Evolutionary conservation across 2,888 invertebrate genomes (phyloP), one percentile per base, ranked within the genome.

Genomic region (Pyrgus malvae): DNA sequence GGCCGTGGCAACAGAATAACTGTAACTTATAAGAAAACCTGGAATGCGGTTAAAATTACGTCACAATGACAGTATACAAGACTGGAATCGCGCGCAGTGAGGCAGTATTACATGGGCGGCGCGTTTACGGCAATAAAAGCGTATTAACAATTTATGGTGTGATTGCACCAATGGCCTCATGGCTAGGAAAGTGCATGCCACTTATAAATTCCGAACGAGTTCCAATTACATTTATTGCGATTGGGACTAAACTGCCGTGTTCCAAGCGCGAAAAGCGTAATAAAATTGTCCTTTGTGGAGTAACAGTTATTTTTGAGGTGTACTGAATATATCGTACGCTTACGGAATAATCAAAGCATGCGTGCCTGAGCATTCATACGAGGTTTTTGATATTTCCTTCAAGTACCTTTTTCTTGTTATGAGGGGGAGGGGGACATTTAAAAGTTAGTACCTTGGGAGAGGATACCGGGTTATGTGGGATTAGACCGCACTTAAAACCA

Each of bases 91-190:
- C 11, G 14, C 41, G 27, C 37, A 45, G 45, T 51, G 25, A 42
- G 33, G 17, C 33, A 6, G 19, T 19, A 53, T 53, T 49, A 61
- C 33, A 12, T 38, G 45, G 54, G 57, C 49, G 48, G 49, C 31
- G 56, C 56, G 61, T 65, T 60, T 55, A 51, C 53, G 44, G 59
- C 54, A 64, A 60, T 65, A 62, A 59, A 58, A 56, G 19, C 57
- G 41, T 55, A 60, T 60, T 60, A 62, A 61, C 62, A 60, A 67
- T 67, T 67, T 67, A 56, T 63, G 56, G 56, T 56, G 60, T 62
- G 63, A 68, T 66, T 66, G 57, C 62, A 29, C 29, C 49, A 41
- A 50, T 57, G 55, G 53, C 53, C 25, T 35, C 29, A 14, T n/a
- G n/a, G n/a, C n/a, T 27, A 49, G 53, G 42, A 48, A 49, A 56